Conservation (phyloP, 1,140 invertebrate species). For the Lepidurus packardi region DNA sequence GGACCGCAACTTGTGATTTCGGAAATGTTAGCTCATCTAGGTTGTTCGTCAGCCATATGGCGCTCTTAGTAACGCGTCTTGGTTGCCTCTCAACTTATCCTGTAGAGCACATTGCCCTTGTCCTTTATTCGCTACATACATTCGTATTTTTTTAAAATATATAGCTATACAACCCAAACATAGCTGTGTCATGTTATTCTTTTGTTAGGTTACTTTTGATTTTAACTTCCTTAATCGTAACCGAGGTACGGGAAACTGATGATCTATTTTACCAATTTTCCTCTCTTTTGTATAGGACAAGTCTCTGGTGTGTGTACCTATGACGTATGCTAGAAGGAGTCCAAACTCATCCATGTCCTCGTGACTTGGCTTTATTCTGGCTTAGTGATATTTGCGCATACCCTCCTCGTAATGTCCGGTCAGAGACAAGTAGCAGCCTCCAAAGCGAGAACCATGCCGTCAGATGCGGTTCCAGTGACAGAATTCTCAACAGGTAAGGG, state of each 20-base stretch:
- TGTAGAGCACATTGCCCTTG: not conserved
- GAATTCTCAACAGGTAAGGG: not conserved
- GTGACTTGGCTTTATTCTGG: not conserved
- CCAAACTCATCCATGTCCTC: too few relatives aligned
- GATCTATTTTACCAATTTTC: too few relatives aligned
- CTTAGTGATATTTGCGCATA: not conserved
- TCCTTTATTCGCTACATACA: not conserved
- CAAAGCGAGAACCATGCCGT: not conserved
- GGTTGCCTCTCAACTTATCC: not conserved
- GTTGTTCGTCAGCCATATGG: slow-evolving; percentile 12
- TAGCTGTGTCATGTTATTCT: not conserved
- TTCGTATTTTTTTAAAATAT: not conserved
- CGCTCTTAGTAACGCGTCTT: not conserved
- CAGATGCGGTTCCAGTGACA: not conserved
- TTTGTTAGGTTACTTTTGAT: too few relatives aligned
- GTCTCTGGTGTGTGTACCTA: too few relatives aligned
- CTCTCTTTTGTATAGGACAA: too few relatives aligned
- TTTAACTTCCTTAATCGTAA: too few relatives aligned
- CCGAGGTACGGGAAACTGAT: too few relatives aligned
- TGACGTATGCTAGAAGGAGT: too few relatives aligned
- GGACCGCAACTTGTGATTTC: not conserved
- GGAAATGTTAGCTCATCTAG: not conserved
- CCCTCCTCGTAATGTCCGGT: not conserved
- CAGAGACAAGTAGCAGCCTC: not conserved
- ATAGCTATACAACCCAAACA: not conserved